Evolutionary conservation across 2,113 vertebrate genomes (phyloP), one percentile per base, ranked within the genome.

Genomic region (Ailurus styani): DNA sequence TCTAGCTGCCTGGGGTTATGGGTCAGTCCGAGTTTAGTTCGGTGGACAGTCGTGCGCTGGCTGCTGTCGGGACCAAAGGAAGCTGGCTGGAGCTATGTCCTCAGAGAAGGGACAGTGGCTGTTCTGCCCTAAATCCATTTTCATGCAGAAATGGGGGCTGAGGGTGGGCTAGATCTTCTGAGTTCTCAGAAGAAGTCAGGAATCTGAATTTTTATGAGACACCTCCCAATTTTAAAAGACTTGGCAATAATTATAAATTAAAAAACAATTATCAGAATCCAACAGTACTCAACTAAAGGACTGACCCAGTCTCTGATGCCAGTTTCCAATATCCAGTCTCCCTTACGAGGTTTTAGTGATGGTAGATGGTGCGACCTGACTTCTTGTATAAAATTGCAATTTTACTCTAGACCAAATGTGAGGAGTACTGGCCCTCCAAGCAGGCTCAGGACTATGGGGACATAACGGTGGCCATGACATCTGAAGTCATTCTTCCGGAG

Each of bases 381-480:
- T 85, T 15, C 66, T 88, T 85, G 40, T 21, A n/a, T 79, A 57
- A 52, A 78, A 45, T 23, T 57, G 52, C 11, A 73, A 10, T 95
- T 97, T 95, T 47, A 72, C 98, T 97, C 54, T 95, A 99, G 99
- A 99, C 99, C 31, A 99, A 99, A 99, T 99, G 99, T 98, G 99
- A 99, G 96, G 99, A 99, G 85, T 99, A 99, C 98, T 99, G 99
- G 99, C 98, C 99, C 60, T 97, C 98, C 52, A 98, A 99, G 70
- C 97, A 99, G n/a, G 90, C 98, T 23, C 99, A 98, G 97, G 98
- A 97, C 95, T 99, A 98, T 29, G 99, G 98, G 66, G 99, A 99
- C 91, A 98, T 99, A 91, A 98, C 98, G n/a, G 99, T 99, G 91
- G 99, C 98, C 40, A 98, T 98, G 96, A 98, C 98, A 0, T 99